Conservation (phyloP, 2,888 invertebrate genomes). For the Athripsodes cinereus region DNA sequence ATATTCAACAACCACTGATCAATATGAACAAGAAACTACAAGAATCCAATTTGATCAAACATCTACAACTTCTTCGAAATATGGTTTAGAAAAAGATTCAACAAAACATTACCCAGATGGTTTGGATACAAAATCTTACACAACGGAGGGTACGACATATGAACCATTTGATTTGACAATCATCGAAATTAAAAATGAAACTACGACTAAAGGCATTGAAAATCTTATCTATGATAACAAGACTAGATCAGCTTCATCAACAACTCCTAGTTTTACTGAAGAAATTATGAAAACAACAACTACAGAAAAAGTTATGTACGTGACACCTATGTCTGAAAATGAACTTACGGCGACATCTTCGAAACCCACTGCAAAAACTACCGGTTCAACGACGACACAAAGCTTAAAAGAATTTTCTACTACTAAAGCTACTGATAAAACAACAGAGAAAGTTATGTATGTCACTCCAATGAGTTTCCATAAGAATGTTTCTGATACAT, state of each 20-base stretch:
- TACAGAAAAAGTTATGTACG: background rate
- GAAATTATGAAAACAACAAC: background rate
- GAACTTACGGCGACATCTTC: background rate
- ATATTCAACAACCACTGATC: no score
- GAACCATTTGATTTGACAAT: no score
- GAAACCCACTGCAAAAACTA: background rate
- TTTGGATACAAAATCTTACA: no score
- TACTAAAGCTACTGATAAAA: background rate
- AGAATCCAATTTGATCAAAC: no score
- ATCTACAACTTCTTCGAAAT: no score
- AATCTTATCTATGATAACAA: background rate
- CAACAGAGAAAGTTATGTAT: slow-evolving; percentile 11
- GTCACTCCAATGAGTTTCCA: slow-evolving; percentile 2
- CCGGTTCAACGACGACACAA: background rate
- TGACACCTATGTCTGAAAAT: background rate
- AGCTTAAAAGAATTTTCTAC: background rate
- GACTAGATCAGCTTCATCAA: background rate
- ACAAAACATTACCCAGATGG: no score
- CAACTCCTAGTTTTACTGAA: background rate
- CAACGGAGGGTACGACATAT: no score
- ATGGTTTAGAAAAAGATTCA: no score
- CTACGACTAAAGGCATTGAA: no score
- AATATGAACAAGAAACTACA: no score
- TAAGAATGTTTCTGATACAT: no score
- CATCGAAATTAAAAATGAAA: no score